phyloP scores from a whole-genome alignment of 2,797 vertebrate species.

The Pachyuromys duprasi region DNA sequence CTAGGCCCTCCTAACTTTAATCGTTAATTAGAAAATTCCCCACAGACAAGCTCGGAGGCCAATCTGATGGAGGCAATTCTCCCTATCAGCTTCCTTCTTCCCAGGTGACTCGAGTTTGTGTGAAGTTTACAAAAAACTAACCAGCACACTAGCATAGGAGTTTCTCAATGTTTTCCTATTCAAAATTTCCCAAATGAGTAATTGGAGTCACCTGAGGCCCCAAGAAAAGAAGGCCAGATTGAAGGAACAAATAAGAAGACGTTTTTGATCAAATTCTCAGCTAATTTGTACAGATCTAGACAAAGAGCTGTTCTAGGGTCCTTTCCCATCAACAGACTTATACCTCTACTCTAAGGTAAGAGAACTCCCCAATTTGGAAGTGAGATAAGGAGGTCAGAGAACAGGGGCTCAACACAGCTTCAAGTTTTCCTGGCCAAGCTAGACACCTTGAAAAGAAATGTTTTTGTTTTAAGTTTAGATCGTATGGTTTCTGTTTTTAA shows the following conservation, averaged over 20 bases:
- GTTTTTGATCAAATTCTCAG: neutral
- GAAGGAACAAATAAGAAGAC: neutral
- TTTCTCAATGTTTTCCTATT: neutral
- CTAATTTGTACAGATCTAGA: neutral
- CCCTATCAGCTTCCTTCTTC: neutral
- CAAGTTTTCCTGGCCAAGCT: neutral
- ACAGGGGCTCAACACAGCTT: neutral
- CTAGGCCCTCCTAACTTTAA: neutral
- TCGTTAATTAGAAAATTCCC: neutral
- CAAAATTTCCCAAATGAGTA: neutral
- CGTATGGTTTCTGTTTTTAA: neutral
- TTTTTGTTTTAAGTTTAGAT: neutral
- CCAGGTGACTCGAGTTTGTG: neutral
- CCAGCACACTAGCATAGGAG: neutral
- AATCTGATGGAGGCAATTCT: neutral
- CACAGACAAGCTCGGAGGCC: accelerated
- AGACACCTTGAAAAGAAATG: neutral
- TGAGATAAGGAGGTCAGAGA: neutral
- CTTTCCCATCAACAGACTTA: neutral
- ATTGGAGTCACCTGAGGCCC: neutral
- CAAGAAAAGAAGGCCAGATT: neutral
- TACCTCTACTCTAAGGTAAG: neutral
- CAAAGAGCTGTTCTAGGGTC: neutral
- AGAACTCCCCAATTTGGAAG: too few species aligned
- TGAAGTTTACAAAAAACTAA: neutral